phyloP scores from a whole-genome alignment of 1,140 invertebrate genomes.

The Paramacrobiotus metropolitanus region DNA sequence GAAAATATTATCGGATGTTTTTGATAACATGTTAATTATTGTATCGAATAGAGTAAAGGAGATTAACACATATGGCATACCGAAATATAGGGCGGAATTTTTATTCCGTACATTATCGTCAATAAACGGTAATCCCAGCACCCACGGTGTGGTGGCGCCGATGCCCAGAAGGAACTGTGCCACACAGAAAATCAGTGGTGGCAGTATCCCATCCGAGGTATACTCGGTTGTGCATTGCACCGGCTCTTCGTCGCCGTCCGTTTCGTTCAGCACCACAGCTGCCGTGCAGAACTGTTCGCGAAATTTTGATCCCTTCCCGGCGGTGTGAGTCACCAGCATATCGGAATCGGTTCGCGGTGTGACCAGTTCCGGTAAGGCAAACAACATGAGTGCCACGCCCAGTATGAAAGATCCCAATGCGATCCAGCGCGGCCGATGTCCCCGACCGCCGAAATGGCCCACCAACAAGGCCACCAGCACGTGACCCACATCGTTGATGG shows the following conservation, averaged over 20 bases:
- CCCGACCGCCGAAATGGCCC: neutral
- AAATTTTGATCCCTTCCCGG: neutral
- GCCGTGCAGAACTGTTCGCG: neutral
- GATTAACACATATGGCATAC: too few species aligned
- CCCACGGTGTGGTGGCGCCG: conserved; percentile 1
- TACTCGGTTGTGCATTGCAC: neutral
- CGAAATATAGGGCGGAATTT: neutral
- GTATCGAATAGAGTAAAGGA: too few species aligned
- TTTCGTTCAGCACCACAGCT: neutral
- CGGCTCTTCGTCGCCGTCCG: neutral
- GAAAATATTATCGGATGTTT: too few species aligned
- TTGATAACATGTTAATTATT: too few species aligned
- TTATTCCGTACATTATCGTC: conserved; percentile 3
- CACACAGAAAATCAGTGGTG: neutral
- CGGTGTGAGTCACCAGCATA: neutral
- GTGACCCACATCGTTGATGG: neutral
- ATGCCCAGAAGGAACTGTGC: conserved; percentile 1
- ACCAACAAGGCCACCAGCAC: neutral
- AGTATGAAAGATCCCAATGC: conserved; percentile 3
- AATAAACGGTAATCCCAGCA: neutral
- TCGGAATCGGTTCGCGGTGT: neutral
- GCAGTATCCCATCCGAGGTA: neutral
- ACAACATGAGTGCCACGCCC: conserved; percentile 3
- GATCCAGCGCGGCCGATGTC: conserved; percentile 1
- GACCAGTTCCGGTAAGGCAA: neutral